Evolutionary conservation across 2,113 vertebrate genomes (phyloP), one percentile per base, ranked within the genome.

Genomic region (Pseudorasbora parva): DNA sequence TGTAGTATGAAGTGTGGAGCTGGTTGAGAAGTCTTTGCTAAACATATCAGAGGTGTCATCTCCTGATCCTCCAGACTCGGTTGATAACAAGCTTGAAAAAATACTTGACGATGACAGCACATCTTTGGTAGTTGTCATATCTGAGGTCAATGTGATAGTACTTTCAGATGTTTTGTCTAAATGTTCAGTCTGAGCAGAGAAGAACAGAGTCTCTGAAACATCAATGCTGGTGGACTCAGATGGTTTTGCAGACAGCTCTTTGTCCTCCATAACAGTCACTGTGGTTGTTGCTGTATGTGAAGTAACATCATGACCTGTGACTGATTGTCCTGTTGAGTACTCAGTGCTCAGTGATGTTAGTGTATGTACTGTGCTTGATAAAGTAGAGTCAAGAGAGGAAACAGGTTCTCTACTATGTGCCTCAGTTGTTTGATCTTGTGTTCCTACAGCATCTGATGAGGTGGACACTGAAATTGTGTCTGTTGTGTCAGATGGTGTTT

Each of bases 111-210:
- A 4, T 14, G 57, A 3, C 1, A 62, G 5, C 0, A 0, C 0
- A 15, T 62, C 60, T 62, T 62, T 30, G 25, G 12, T 2, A 64
- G 25, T 8, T 64, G 60, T 64, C 60, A 6, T 62, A n/a, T 62
- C 60, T 30, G 25, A 62, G 11, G n/a, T 59, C 56, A 27, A 25
- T 1, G 3, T 11, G 3, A 59, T 2, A 4, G 21, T 10, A 1
- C 45, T 54, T 56, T 75, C 74, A n/a, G 51, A 5, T 60, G 1
- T 78, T 4, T 79, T 64, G 27, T 78, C 56, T 27, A 47, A 68
- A 21, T 21, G 15, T 37, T 14, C 30, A 68, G 30, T 41, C 6
- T 21, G 33, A 41, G 64, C 15, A 68, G 64, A 68, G 2, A 7
- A 78, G 8, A 37, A 56, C 2, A 33, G 0, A 21, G 17, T 14